phyloP scores from a whole-genome alignment of 1,140 invertebrate species.

The Pseudomyrmex concolor region DNA sequence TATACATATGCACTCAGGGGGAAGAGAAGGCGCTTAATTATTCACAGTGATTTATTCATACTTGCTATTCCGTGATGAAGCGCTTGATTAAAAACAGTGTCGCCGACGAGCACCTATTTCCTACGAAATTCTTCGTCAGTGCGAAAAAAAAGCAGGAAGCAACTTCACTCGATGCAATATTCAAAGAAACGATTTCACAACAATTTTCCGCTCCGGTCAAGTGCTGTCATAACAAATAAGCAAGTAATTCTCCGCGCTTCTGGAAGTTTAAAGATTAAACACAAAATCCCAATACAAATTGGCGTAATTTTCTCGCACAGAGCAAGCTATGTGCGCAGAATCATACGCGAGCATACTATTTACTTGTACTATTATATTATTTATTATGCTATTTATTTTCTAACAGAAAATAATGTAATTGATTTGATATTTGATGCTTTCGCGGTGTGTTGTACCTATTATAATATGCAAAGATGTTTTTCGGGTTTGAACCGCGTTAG shows the following conservation, averaged over 20 bases:
- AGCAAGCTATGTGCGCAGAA: neutral
- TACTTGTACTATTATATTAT: no score
- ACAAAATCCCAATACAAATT: neutral
- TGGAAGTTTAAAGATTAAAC: neutral
- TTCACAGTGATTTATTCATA: constrained; percentile 70
- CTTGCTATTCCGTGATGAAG: constrained; percentile 44
- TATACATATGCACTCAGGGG: constrained; percentile 18
- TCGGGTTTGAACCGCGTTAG: no score
- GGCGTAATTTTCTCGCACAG: no score
- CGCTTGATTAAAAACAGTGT: constrained; percentile 69
- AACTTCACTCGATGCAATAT: neutral
- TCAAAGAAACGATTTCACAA: constrained; percentile 1
- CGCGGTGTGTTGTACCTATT: no score
- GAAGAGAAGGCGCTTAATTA: constrained; percentile 48
- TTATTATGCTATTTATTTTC: no score
- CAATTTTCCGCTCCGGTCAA: neutral
- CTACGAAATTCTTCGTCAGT: constrained; percentile 53
- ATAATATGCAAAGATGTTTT: no score
- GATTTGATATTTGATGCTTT: no score
- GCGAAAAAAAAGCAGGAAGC: neutral
- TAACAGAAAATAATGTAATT: no score
- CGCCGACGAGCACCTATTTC: neutral
- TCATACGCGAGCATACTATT: no score
- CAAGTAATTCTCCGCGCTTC: neutral
- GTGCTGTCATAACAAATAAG: neutral